Base-by-base conservation (phyloP, 53 echinoderm and acorn worm species). In the Arbacia lixula region DNA sequence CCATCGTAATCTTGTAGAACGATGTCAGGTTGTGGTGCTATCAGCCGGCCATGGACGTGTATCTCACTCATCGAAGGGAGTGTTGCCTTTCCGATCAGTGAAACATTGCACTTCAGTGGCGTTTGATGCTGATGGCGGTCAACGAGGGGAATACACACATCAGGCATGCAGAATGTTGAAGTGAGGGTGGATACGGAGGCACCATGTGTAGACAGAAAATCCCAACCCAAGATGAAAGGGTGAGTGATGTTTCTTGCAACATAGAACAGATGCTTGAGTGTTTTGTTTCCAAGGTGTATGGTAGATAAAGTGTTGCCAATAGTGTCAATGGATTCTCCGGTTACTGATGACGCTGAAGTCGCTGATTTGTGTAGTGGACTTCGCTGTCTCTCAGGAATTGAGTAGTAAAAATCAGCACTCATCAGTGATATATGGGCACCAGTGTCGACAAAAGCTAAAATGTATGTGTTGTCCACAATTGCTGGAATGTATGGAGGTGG, bases 351-450 rank as follows among this genome's bases (percentile, higher is more conserved):
- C 6, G 64, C 64, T 12, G 30, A 4, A 11, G 33, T 64, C 19
- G 32, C 6, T 3, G 29, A 30, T 32, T 64, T 64, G 9, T 11
- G 6, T 24, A 74, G 53, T 6, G 74, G 74, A 27, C 52, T 74
- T 53, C 52, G 21, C 29, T 74, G 24, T 3, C 28, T 11, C 52
- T 3, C 12, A 2, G 84, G 84, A 34, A 84, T 53, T 12, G 28
- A 28, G 20, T 66, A 26, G 17, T 68, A 53, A 34, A 84, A 52
- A 14, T 84, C 84, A 24, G 33, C 52, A 21, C 84, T 84, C 4
- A 84, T 84, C 49, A 84, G 12, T 2, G 84, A 84, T 37, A 53
- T 51, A 53, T 84, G 67, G 1, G 84, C 33, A 17, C 84, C 84
- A 6, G 84, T 67, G 36, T 84, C 84, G 0, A 84, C 19, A 25